Evolutionary conservation across 2,888 invertebrate species (phyloP), one percentile per base, ranked within the genome.

Genomic region (Hirtodrosophila cameraria): DNA sequence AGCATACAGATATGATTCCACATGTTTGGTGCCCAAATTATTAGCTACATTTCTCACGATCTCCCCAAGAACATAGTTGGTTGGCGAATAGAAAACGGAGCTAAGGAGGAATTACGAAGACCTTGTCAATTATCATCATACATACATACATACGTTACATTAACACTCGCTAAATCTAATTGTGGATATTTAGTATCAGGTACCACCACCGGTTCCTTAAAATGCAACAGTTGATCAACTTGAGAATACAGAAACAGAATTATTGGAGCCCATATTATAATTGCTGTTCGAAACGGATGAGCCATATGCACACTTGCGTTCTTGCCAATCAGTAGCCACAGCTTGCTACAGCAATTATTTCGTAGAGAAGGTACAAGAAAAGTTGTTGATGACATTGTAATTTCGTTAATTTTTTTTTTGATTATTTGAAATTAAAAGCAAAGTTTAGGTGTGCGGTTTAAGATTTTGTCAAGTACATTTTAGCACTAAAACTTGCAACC

Each of bases 251-350:
- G 0, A 13, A 52, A 71, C 1, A 46, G 2, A 2, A 57, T 3
- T 30, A 70, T 38, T 0, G 70, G 70, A 30, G 8, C 12, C 2
- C 66, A 0, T 1, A 71, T 11, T 5, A 66, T 18, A 8, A 46
- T 2, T 12, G 28, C 3, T 13, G 33, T 11, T n/a, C 9, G 38
- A 2, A 71, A 3, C 1, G 61, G 70, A 35, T 71, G 41, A 6
- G 66, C 48, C 28, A 61, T 7, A 5, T 49, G 33, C 5, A 70
- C 9, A 18, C 53, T 42, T 4, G 39, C 31, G 23, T 61, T 58
- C 18, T 71, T 71, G 31, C 15, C n/a, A n/a, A 71, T 15, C 28
- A 71, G 18, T n/a, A 71, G 1, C n/a, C 54, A 28, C 2, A 70
- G 33, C 23, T 71, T 50, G 11, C 8, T 13, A 5, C 20, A 4